Evolutionary conservation across 1,140 invertebrate genomes (phyloP).

Genomic region (Drosophila suzukii): DNA sequence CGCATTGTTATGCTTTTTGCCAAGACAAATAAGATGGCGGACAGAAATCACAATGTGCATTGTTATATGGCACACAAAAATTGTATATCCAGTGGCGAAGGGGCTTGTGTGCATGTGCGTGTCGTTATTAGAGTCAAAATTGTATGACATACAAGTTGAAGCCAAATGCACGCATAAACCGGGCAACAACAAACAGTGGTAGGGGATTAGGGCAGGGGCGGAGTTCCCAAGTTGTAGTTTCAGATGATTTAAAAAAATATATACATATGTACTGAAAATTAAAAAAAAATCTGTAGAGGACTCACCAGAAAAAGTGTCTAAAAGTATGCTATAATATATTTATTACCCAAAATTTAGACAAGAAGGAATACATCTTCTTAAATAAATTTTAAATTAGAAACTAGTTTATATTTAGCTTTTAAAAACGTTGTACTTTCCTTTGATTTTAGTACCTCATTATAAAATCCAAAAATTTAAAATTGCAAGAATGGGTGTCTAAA

Average conservation of each 20-base stretch:
- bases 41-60: slow-evolving; percentile 55
- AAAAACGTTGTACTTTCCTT: too few species aligned
- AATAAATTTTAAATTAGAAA: too few species aligned
- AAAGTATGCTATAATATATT: too few species aligned
- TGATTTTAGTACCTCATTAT: too few species aligned
- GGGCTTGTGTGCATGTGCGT: slow-evolving; percentile 42
- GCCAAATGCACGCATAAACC: slow-evolving; percentile 67
- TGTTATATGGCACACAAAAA: slow-evolving; percentile 56
- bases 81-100: slow-evolving; percentile 37
- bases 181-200: slow-evolving; percentile 18
- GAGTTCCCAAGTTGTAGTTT: too few species aligned
- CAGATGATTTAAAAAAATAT: neutral
- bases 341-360: too few species aligned
- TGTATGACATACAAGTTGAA: slow-evolving; percentile 67
- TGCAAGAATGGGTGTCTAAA: too few species aligned
- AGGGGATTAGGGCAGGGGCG: neutral
- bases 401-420: too few species aligned
- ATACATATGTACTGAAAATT: neutral
- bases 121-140: slow-evolving; percentile 63
- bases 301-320: too few species aligned
- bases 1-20: slow-evolving; percentile 47
- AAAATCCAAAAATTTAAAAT: too few species aligned
- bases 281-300: neutral
- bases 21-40: slow-evolving; percentile 31
- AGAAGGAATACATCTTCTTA: too few species aligned